Base-by-base conservation (phyloP, 2,888 invertebrate species). In the Torymus tubicola region DNA sequence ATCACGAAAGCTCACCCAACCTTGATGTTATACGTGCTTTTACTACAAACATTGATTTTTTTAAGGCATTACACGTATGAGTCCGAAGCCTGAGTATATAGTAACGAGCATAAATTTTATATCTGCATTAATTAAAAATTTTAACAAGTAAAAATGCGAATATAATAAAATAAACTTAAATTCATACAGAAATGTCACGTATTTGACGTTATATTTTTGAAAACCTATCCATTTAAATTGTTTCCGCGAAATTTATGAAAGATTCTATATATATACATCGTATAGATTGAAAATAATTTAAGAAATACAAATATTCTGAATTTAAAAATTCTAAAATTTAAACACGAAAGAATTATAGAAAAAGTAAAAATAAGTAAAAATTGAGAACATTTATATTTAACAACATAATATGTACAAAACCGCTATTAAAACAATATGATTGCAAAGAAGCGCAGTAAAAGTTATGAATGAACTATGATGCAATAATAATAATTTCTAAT, bases 1-100 rank as follows among this genome's bases (percentile, higher is more conserved):
- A 78, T 81, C 67, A 68, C 74, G 75, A 78, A 81, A 81, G 77
- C 77, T 81, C 81, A 78, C 77, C 80, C 80, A 80, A 76, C 76
- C 76, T 80, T 72, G 72, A 80, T 70, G 52, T 80, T 72, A 71
- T 68, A 72, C 76, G 80, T 80, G 80, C 80, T 80, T 72, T 76
- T 63, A 76, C 76, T 80, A 73, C 73, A 77, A 81, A 81, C 74
- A 81, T 78, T 77, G 77, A 81, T 81, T 81, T 81, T 31, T 80
- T 78, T 69, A 42, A 81, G 70, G 73, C 72, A 77, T 81, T 65
- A 73, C 63, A 80, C 72, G 16, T 67, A 69, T 18, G 16, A 55
- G 74, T 63, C 53, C 24, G 18, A 68, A 72, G 57, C 42, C 71
- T 60, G 63, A 71, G 65, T 70, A 80, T 55, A 75, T 14, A 63